These are phyloP conservation scores for Bos indicus DNA, from an alignment of 2,113 vertebrate genomes.

Conservation along the genomic window DNA sequence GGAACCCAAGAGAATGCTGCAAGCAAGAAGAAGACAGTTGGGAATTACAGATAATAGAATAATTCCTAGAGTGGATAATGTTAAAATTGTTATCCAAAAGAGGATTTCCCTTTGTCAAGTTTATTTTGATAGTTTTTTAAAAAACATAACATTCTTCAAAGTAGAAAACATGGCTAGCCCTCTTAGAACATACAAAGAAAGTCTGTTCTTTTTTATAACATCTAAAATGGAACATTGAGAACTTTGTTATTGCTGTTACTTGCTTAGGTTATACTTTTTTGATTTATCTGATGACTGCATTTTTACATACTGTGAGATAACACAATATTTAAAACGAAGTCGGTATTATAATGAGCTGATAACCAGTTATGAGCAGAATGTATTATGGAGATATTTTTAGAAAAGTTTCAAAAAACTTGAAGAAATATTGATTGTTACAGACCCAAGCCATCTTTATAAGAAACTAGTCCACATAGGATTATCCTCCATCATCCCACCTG, in stretches of 20 bases:
- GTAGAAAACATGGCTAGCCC: neutral
- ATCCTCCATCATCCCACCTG: neutral
- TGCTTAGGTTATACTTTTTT: neutral
- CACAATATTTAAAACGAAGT: neutral
- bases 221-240: neutral
- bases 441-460: neutral
- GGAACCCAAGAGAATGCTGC: slow-evolving; percentile 38
- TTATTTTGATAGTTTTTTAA: neutral
- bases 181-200: neutral
- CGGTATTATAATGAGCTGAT: neutral
- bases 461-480: neutral
- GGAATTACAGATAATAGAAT: slow-evolving; percentile 59
- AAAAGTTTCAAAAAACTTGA: neutral
- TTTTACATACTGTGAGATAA: neutral
- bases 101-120: neutral
- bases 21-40: slow-evolving; percentile 14
- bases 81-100: slow-evolving; percentile 42
- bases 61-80: slow-evolving; percentile 48
- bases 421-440: slow-evolving; percentile 5
- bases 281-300: neutral
- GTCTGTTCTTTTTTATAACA: neutral
- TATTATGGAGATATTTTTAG: neutral
- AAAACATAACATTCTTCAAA: neutral
- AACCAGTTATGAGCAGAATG: neutral
- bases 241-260: neutral